Base-by-base conservation (phyloP, 2,888 invertebrate species). In the Serripes groenlandicus region DNA sequence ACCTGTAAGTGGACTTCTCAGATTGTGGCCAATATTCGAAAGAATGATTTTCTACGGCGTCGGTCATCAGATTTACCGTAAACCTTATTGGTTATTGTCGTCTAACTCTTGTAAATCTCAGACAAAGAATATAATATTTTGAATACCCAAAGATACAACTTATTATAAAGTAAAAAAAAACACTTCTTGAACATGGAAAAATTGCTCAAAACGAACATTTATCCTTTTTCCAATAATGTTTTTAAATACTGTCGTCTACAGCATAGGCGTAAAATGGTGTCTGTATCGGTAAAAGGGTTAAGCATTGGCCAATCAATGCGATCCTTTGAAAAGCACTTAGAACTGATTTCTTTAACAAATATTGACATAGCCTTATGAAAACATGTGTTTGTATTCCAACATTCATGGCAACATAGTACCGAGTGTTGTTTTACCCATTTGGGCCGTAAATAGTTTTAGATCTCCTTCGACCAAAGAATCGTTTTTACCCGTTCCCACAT, bases 301-400 rank as follows among this genome's bases (percentile, higher is more conserved):
- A 26, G 23, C 56, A 60, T 60, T 60, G 18, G 60, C 60, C 28
- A 42, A 68, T 68, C 68, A 42, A 68, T 68, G 23, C 26, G 26
- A 23, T 23, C 26, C 42, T 37, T 42, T 42, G 26, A n/a, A 7
- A 68, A 68, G 68, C 68, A 68, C 68, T 68, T 68, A 68, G n/a
- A 23, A 68, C 68, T 68, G 68, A 68, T 68, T 68, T 68, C 68
- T 68, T 68, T 37, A 26, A 42, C 68, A 68, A 68, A 68, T 68
- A 68, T 68, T 68, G 30, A 49, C 49, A 26, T 42, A 68, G 49
- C 68, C 49, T 34, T 23, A 26, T 68, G 68, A 68, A 68, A 68
- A 68, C 68, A 68, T 68, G 37, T n/a, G 68, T 60, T 60, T 60
- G 60, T 60, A 60, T 28, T 60, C 60, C 18, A 18, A 60, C 26